Conservation (phyloP, 2,113 vertebrate species). For the Pelobates fuscus region DNA sequence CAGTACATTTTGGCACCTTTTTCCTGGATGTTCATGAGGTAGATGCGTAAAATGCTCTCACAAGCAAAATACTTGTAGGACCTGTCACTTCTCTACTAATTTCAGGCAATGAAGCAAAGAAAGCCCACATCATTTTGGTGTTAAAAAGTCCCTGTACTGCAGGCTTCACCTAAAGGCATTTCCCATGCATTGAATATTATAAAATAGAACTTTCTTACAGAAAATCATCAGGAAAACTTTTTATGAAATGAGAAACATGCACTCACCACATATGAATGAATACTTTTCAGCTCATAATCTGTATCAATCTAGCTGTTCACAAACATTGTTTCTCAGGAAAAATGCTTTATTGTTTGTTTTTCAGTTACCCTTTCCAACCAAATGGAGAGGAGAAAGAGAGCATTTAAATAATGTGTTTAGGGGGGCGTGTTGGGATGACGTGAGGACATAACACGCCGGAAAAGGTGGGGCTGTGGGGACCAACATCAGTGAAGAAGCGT, state of each 20-base stretch:
- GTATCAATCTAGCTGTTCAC: background rate
- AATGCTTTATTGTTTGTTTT: no score
- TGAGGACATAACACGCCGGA: no score
- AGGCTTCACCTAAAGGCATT: background rate
- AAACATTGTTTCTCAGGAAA: background rate
- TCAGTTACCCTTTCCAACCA: no score
- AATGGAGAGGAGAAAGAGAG: no score
- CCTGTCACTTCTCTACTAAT: background rate
- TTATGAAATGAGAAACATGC: background rate
- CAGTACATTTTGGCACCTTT: conserved; percentile 40
- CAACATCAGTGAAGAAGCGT: no score
- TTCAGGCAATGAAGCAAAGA: conserved; percentile 2
- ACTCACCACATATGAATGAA: background rate
- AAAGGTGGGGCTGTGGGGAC: no score
- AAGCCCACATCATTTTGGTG: background rate
- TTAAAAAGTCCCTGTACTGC: background rate
- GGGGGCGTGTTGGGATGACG: no score
- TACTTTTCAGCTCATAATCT: background rate
- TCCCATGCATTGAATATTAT: background rate
- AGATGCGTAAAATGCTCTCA: conserved; percentile 53
- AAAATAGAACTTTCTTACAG: background rate
- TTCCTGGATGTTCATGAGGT: conserved; percentile 38
- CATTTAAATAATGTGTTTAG: no score
- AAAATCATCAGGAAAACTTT: background rate
- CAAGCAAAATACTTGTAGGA: conserved; percentile 44